phyloP scores from a whole-genome alignment of 2,888 invertebrate genomes.

The Pseudococcus longispinus region DNA sequence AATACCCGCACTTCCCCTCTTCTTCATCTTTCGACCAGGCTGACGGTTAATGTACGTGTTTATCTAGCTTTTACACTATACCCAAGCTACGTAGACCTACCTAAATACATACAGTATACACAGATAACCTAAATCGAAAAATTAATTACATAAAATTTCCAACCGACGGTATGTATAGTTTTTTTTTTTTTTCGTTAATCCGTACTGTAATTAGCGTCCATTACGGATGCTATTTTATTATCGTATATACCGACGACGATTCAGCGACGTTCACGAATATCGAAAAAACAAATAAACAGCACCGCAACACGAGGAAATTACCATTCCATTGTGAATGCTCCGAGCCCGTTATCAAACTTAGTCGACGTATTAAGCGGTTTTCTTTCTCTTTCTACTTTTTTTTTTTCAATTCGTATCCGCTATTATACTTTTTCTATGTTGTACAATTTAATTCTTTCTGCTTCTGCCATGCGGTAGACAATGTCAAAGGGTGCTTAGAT shows the following conservation, averaged over 20 bases:
- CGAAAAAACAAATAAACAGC: not conserved
- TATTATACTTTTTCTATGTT: not conserved
- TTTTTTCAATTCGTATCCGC: not conserved
- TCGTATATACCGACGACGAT: not conserved
- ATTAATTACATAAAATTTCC: slow-evolving; percentile 28
- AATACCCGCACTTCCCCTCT: not conserved
- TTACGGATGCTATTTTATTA: slow-evolving; percentile 31
- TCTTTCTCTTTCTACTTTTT: too few species aligned
- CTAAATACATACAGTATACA: not conserved
- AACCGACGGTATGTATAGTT: not conserved
- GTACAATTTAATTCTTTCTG: not conserved
- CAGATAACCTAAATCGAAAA: slow-evolving; percentile 24
- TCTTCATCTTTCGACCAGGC: not conserved
- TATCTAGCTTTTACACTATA: not conserved
- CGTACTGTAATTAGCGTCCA: slow-evolving; percentile 28
- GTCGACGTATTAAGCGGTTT: not conserved
- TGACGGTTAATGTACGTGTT: not conserved
- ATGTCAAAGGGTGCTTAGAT: not conserved
- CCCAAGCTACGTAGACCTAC: not conserved
- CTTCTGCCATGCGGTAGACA: too few species aligned
- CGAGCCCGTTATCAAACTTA: not conserved
- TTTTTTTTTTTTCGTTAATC: slow-evolving; percentile 11
- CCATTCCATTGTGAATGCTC: not conserved
- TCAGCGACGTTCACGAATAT: slow-evolving; percentile 4
- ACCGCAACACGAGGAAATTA: slow-evolving; percentile 5